Percentiles rank a stretch among this genome's conserved stretches.
Evolutionary conservation across 2,888 invertebrate genomes (phyloP).

Genomic region (Dioctria linearis): DNA sequence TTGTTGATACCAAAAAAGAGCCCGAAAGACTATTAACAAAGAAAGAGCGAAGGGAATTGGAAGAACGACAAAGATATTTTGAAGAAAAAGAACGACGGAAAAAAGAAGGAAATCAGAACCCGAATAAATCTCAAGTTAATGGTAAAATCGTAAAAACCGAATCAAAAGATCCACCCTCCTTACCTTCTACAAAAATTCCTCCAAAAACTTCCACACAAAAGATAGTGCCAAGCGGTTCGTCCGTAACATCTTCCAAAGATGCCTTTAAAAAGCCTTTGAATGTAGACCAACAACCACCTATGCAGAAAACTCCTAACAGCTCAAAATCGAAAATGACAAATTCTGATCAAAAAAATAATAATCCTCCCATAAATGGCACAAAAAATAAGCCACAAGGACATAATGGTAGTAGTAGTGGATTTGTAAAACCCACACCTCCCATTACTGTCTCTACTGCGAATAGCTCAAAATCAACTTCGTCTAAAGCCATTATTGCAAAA

Average conservation of each 20-base stretch:
- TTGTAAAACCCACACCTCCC: background rate
- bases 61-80: constrained; percentile 79
- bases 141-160: constrained; percentile 74
- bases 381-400: background rate
- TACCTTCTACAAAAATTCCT: constrained; percentile 46
- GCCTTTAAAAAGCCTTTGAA: constrained; percentile 58
- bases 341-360: constrained; percentile 17
- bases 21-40: constrained; percentile 84
- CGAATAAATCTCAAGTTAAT: constrained; percentile 61
- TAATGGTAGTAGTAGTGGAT: background rate
- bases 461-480: constrained; percentile 9
- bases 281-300: constrained; percentile 39
- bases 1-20: constrained; percentile 73
- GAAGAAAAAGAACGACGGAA: constrained; percentile 73
- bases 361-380: background rate
- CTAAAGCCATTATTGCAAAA: constrained; percentile 61
- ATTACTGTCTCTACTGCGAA: background rate
- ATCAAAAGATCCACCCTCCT: constrained; percentile 58
- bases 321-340: constrained; percentile 15
- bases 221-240: constrained; percentile 54
- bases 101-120: constrained; percentile 64
- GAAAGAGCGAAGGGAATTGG: constrained; percentile 82
- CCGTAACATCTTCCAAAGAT: constrained; percentile 63
- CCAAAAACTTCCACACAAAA: constrained; percentile 63
- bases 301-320: constrained; percentile 41